These are phyloP conservation scores for Holacanthella duospinosa DNA, from an alignment of 2,888 invertebrate genomes.

Conservation along the genomic window DNA sequence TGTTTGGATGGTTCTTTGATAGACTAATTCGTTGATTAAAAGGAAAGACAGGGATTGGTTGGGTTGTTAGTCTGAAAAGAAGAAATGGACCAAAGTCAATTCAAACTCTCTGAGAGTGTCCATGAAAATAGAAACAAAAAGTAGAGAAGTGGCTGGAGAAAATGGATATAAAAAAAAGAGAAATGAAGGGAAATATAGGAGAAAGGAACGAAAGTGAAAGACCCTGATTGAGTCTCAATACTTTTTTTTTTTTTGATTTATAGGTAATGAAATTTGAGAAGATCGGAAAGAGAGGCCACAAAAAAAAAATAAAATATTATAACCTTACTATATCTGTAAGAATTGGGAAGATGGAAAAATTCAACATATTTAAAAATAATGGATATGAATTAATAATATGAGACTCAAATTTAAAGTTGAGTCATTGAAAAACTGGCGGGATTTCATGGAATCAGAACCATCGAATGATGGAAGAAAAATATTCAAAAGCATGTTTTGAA, in stretches of 20 bases:
- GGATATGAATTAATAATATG: too few species aligned
- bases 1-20: too few species aligned
- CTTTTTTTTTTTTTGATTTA: neutral
- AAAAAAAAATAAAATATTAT: too few species aligned
- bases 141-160: neutral
- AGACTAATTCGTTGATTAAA: neutral
- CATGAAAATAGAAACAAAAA: neutral
- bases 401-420: too few species aligned
- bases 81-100: neutral
- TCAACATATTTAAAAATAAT: too few species aligned
- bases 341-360: too few species aligned
- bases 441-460: too few species aligned
- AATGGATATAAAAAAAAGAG: neutral
- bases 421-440: too few species aligned
- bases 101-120: neutral
- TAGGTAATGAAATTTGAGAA: too few species aligned
- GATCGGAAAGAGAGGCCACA: too few species aligned
- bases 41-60: neutral
- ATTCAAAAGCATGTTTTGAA: neutral
- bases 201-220: neutral
- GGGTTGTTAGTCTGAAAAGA: neutral
- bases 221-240: neutral
- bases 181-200: neutral
- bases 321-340: too few species aligned
- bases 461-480: neutral